phyloP scores from a whole-genome alignment of 2,888 invertebrate genomes.

The Pheosia gnoma region DNA sequence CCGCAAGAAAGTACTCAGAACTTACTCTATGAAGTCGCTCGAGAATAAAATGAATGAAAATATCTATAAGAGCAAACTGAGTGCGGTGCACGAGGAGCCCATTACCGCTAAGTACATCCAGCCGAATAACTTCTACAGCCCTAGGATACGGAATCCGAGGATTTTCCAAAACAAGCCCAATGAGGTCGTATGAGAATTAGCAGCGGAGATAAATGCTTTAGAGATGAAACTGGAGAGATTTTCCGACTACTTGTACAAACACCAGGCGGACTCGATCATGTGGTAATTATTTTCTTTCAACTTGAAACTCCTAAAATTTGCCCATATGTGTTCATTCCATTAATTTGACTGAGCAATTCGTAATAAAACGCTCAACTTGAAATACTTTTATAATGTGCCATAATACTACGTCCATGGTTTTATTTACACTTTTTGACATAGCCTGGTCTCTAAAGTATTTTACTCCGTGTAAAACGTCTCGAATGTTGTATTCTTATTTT shows the following conservation, averaged over 20 bases:
- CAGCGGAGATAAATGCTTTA: conserved; percentile 82
- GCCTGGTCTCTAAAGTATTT: conserved; percentile 62
- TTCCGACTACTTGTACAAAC: conserved; percentile 79
- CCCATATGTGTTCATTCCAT: not conserved
- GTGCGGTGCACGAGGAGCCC: conserved; percentile 62
- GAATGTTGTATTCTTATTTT: not conserved
- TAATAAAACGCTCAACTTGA: not conserved
- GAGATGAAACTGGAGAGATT: conserved; percentile 78
- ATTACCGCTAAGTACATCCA: conserved; percentile 76
- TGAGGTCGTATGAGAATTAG: conserved; percentile 83
- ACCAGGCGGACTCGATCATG: conserved; percentile 85
- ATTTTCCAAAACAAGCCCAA: conserved; percentile 76
- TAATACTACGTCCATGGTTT: not conserved
- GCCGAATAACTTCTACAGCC: conserved; percentile 79
- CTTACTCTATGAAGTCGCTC: conserved; percentile 66
- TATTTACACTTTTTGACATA: not conserved
- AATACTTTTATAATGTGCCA: conserved; percentile 2
- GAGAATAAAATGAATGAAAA: conserved; percentile 71
- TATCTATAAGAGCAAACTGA: conserved; percentile 66
- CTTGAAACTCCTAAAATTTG: not conserved
- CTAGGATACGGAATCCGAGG: conserved; percentile 73
- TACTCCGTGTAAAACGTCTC: conserved; percentile 46
- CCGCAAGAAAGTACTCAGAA: conserved; percentile 73
- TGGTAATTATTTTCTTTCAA: conserved; percentile 68
- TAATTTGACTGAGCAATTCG: not conserved